A percentile compares a stretch with the other conserved stretches of the same genome.
Conservation (phyloP, 2,113 vertebrate species). For the Pristiophorus japonicus region DNA sequence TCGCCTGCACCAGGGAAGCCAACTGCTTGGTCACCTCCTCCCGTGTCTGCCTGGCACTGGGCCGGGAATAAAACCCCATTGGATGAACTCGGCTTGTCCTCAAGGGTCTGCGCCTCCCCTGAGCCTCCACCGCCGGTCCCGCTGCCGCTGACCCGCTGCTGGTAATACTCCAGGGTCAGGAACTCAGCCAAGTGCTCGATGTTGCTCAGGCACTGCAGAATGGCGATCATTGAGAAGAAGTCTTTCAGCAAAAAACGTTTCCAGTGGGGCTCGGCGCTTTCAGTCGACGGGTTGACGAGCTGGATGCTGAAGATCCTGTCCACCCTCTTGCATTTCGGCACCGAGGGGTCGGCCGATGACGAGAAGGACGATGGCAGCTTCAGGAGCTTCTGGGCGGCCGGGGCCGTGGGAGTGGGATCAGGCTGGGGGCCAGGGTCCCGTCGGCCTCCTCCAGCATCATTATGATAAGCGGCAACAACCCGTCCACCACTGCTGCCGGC, state of each 20-base stretch:
- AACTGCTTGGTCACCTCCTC: too few relatives aligned
- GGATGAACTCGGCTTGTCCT: too few relatives aligned
- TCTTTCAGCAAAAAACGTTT: constrained; percentile 84
- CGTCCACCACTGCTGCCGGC: background rate
- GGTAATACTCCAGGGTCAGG: too few relatives aligned
- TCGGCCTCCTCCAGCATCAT: constrained; percentile 32
- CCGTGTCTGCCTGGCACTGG: too few relatives aligned
- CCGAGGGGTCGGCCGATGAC: constrained; percentile 60
- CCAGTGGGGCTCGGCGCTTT: constrained; percentile 67
- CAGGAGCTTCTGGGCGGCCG: constrained; percentile 57
- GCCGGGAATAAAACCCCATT: too few relatives aligned
- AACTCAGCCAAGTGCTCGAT: too few relatives aligned
- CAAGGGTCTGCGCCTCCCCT: too few relatives aligned
- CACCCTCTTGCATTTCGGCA: constrained; percentile 75
- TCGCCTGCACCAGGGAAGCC: too few relatives aligned
- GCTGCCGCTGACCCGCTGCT: too few relatives aligned
- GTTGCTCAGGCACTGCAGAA: too few relatives aligned
- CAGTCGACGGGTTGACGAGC: constrained; percentile 80
- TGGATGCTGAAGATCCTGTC: constrained; percentile 76
- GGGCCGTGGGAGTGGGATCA: background rate
- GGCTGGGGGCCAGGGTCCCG: constrained; percentile 37
- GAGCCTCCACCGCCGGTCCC: too few relatives aligned
- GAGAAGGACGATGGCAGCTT: constrained; percentile 66
- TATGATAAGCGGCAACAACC: constrained; percentile 28
- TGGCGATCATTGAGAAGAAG: too few relatives aligned